Evolutionary conservation across 2,113 vertebrate species (phyloP).

Genomic region (Zootoca vivipara): DNA sequence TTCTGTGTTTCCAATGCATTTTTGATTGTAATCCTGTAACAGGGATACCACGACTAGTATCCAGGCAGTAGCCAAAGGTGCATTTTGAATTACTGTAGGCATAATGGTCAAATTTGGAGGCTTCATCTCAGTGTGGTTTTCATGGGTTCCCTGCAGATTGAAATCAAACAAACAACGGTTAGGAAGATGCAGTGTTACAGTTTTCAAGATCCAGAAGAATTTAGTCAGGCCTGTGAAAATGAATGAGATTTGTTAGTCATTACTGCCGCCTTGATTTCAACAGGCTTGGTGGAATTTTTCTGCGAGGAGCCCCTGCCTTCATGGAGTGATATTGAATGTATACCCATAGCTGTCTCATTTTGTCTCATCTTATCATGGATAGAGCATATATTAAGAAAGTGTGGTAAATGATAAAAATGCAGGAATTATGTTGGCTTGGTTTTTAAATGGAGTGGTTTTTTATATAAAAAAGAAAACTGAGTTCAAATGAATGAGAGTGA

Average conservation of each 20-base stretch:
- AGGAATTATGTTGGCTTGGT: neutral
- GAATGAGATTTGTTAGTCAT: neutral
- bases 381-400: neutral
- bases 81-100: constrained; percentile 28
- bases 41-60: neutral
- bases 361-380: neutral
- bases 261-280: neutral
- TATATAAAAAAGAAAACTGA: too few species aligned
- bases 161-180: neutral
- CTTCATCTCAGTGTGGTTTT: neutral
- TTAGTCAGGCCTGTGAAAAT: neutral
- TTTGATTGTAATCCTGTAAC: constrained; percentile 38
- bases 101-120: constrained; percentile 18
- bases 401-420: neutral
- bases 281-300: neutral
- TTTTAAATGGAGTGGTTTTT: too few species aligned
- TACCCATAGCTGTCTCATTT: neutral
- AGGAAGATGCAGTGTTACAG: neutral
- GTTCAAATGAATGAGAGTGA: too few species aligned
- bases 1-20: neutral
- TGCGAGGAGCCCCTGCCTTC: neutral
- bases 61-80: constrained; percentile 15
- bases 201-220: neutral
- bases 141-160: neutral
- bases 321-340: neutral